Base-by-base conservation (phyloP, 2,113 vertebrate species). In the Phalacrocorax carbo region DNA sequence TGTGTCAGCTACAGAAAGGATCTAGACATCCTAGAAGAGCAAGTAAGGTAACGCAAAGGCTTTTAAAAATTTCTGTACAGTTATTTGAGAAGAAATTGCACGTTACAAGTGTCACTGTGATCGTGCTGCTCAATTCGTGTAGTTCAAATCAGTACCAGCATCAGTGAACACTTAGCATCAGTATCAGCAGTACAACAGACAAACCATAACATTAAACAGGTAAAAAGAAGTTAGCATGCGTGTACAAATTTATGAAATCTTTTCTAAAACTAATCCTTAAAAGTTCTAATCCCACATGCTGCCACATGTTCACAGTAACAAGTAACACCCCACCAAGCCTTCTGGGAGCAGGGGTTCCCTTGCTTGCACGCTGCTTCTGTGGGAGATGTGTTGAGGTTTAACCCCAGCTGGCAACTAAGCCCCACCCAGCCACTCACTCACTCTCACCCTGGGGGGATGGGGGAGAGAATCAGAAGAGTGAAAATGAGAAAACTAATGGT, bases 1-100 rank as follows among this genome's bases (percentile, higher is more conserved):
- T 99, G 98, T 94, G 62, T 92, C 82, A 54, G 91, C 38, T 94
- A 99, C 97, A 98, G 98, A 96, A 98, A 86, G 88, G 98, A 99
- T 82, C 96, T 98, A 83, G 97, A 97, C 54, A 96, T 97, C 70
- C 95, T 98, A 68, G 97, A 95, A 82, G 98, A 98, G 46, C 98
- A 97, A 87, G 90, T 99, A 80, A 98, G 98, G 99, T 99, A 98
- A 58, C 2, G 1, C 12, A 52, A 36, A 85, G 14, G 15, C 54
- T 90, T 82, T 85, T 27, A 62, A 64, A 84, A 36, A 60, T 61
- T 15, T 78, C 58, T 69, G 15, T 71, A 7, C 11, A 2, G 4
- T 90, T 91, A 34, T n/a, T 76, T 61, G n/a, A 36, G 44, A 82
- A 87, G 30, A 89, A 96, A 49, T 55, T 65, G 9, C 21, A 5